Evolutionary conservation across 2,888 invertebrate species (phyloP).

Genomic region (Hypolimnas misippus): DNA sequence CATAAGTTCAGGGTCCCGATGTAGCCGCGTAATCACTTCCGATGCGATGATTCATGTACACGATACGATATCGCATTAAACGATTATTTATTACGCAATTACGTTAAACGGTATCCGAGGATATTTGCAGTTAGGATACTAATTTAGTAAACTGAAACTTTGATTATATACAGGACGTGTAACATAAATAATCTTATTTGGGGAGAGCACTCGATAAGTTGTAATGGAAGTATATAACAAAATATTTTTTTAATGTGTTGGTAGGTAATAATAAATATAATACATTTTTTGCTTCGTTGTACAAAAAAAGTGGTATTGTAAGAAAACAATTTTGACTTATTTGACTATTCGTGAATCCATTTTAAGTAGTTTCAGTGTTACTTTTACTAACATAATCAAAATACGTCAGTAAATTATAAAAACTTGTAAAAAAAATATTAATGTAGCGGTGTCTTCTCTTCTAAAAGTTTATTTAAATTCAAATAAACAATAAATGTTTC

Average conservation of each 20-base stretch:
- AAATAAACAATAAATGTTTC: slow-evolving; percentile 7
- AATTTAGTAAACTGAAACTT: slow-evolving; percentile 2
- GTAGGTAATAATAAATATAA: no score
- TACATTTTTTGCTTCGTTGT: no score
- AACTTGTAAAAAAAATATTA: no score
- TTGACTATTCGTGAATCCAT: no score
- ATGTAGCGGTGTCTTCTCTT: not conserved
- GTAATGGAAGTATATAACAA: not conserved
- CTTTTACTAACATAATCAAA: no score
- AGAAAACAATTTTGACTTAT: no score
- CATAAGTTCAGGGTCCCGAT: slow-evolving; percentile 60
- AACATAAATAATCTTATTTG: not conserved
- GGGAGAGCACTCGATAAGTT: not conserved
- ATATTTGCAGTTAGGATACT: not conserved
- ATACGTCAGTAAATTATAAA: no score
- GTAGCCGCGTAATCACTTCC: slow-evolving; percentile 64
- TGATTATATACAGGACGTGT: not conserved
- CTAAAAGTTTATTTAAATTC: not conserved
- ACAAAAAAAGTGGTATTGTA: no score
- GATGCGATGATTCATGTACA: slow-evolving; percentile 46
- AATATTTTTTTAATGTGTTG: no score
- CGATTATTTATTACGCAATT: slow-evolving; percentile 38
- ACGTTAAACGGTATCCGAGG: slow-evolving; percentile 14
- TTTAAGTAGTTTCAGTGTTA: no score
- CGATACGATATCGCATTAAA: slow-evolving; percentile 32